phyloP scores from a whole-genome alignment of 2,113 vertebrate species.

The Dendropsophus ebraccatus region DNA sequence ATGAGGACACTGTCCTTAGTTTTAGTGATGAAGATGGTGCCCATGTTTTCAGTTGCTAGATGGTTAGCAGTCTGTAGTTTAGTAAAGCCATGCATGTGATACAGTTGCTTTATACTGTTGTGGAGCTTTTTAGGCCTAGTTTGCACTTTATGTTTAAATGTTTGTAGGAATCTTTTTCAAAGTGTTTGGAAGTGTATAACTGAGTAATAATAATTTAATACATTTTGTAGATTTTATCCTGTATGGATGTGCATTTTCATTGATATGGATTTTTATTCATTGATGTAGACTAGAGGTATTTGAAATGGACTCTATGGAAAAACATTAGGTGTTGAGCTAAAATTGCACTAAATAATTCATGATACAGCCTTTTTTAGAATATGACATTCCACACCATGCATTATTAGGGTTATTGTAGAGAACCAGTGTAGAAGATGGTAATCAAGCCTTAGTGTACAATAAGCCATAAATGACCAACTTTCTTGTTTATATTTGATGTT shows the following conservation, averaged over 20 bases:
- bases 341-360: slow-evolving; percentile 47
- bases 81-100: neutral
- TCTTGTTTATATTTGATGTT: neutral
- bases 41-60: slow-evolving; percentile 78
- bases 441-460: slow-evolving; percentile 25
- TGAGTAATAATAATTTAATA: slow-evolving; percentile 11
- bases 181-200: neutral
- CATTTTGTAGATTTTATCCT: slow-evolving; percentile 14
- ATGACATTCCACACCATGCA: neutral
- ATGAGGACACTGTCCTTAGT: slow-evolving; percentile 73
- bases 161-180: neutral
- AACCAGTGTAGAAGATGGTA: slow-evolving; percentile 1
- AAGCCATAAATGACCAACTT: slow-evolving; percentile 2
- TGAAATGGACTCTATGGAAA: neutral
- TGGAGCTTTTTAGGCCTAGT: slow-evolving; percentile 18
- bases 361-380: slow-evolving; percentile 25
- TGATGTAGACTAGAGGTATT: neutral
- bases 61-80: neutral
- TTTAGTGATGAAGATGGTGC: slow-evolving; percentile 80
- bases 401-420: neutral
- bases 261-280: slow-evolving; percentile 2
- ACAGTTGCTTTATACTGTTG: neutral
- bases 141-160: slow-evolving; percentile 25
- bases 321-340: slow-evolving; percentile 7
- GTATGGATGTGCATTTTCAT: neutral